A percentile compares a stretch with the other conserved stretches of the same genome.
Conservation (phyloP, 1,140 invertebrate genomes). For the Cherax destructor region DNA sequence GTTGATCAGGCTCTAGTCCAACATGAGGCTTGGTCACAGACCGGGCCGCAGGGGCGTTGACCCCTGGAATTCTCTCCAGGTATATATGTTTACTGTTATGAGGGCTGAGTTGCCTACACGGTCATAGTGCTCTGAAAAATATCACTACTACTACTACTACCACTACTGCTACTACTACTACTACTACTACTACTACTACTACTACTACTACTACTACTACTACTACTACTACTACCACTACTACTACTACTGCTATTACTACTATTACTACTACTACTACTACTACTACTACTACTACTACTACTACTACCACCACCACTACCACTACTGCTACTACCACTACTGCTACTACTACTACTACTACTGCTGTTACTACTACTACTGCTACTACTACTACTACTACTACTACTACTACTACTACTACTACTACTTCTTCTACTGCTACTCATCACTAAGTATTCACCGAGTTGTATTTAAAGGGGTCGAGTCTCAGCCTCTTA, state of each 20-base stretch:
- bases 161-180: conserved; percentile 21
- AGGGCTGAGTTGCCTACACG: no score
- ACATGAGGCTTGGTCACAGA: no score
- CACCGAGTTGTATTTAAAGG: not conserved
- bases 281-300: conserved; percentile 15
- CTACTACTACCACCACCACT: not conserved
- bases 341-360: not conserved
- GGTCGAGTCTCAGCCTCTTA: not conserved
- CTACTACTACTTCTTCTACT: not conserved
- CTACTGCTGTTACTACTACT: not conserved
- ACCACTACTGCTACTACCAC: not conserved
- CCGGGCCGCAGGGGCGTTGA: no score
- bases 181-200: conserved; percentile 9
- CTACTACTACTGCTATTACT: not conserved
- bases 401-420: not conserved
- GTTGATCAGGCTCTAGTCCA: no score
- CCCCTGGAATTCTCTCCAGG: no score
- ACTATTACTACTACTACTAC: not conserved
- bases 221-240: not conserved
- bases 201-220: conserved; percentile 29
- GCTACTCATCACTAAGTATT: not conserved
- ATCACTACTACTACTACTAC: conserved; percentile 11
- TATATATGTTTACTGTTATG: no score
- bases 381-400: not conserved
- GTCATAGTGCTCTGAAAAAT: no score